phyloP scores from a whole-genome alignment of 2,888 invertebrate genomes.

The Pristionchus fissidentatus region DNA sequence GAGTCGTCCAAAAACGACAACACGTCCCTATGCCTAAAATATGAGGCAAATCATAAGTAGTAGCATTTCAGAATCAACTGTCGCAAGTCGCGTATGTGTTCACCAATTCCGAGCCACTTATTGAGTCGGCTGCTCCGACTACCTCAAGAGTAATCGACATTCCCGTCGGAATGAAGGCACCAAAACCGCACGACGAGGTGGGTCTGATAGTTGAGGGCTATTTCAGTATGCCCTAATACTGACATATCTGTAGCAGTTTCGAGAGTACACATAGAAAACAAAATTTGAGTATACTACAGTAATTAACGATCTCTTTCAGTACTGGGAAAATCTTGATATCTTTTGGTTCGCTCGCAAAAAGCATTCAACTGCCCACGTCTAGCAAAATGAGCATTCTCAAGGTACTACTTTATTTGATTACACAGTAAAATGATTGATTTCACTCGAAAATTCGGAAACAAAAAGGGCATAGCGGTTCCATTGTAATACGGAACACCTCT shows the following conservation, averaged over 20 bases:
- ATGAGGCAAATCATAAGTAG: neutral
- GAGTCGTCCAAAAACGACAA: too few species aligned
- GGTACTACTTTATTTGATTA: too few species aligned
- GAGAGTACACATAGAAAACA: too few species aligned
- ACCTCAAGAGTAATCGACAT: neutral
- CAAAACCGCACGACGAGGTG: conserved; percentile 12
- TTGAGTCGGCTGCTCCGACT: neutral
- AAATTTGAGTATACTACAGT: neutral
- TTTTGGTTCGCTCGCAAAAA: neutral
- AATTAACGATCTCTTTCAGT: neutral
- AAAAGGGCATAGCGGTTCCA: too few species aligned
- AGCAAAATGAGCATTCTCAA: neutral
- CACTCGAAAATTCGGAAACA: too few species aligned
- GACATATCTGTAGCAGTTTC: too few species aligned
- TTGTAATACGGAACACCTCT: too few species aligned
- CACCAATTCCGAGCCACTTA: conserved; percentile 21
- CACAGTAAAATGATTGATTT: neutral
- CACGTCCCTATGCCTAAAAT: too few species aligned
- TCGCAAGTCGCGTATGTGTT: neutral
- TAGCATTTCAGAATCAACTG: neutral
- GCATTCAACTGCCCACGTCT: neutral
- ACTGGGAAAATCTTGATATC: neutral
- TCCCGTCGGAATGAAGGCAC: neutral
- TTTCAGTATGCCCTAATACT: too few species aligned
- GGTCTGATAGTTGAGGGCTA: too few species aligned